A percentile compares a stretch with the other conserved stretches of the same genome.
Evolutionary conservation across 2,888 invertebrate genomes (phyloP).

Genomic region (Antheraea yamamai): DNA sequence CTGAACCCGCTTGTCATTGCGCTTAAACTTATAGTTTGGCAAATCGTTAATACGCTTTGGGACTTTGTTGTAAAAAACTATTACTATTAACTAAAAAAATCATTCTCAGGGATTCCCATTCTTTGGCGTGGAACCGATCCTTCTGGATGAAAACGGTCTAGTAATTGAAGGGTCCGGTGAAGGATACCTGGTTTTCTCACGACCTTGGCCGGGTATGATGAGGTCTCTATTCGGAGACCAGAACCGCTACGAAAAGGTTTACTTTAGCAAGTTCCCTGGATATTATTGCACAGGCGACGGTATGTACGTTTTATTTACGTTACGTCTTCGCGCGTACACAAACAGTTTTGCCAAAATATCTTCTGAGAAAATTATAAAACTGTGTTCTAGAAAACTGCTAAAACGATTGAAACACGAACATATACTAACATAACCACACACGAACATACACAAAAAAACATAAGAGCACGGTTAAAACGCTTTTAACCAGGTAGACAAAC

Average conservation of each 20-base stretch:
- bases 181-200: slow-evolving; percentile 96
- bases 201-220: slow-evolving; percentile 99
- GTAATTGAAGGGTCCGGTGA: slow-evolving; percentile 94
- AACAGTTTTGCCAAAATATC: background rate
- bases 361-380: too few species aligned
- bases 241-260: slow-evolving; percentile 93
- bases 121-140: slow-evolving; percentile 95
- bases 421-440: too few species aligned
- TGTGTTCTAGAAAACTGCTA: too few species aligned
- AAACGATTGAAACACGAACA: too few species aligned
- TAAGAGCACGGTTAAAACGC: too few species aligned
- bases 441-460: too few species aligned
- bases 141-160: slow-evolving; percentile 93
- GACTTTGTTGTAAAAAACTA: too few species aligned
- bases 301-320: slow-evolving; percentile 52
- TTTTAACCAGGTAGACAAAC: too few species aligned
- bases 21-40: too few species aligned
- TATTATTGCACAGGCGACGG: slow-evolving; percentile 99
- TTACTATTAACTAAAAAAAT: too few species aligned
- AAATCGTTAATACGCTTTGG: too few species aligned
- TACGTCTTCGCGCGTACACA: background rate
- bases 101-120: slow-evolving; percentile 93
- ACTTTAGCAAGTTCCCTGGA: slow-evolving; percentile 97
- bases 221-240: slow-evolving; percentile 96
- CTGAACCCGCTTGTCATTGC: too few species aligned